Base-by-base conservation (phyloP, 2,888 invertebrate genomes). In the Hemithea aestivaria region DNA sequence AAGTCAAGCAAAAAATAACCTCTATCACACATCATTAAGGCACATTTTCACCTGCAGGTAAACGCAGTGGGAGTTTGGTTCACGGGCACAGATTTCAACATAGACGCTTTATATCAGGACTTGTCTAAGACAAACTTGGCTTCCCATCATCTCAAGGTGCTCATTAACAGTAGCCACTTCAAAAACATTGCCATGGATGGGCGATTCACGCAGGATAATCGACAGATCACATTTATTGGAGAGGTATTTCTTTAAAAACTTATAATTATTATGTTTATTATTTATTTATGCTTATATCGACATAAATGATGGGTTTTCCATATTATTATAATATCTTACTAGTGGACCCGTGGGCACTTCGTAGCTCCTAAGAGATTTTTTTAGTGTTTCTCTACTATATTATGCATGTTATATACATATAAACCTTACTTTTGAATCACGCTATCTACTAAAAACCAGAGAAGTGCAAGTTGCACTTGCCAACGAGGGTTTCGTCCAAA, bases 31-130 rank as follows among this genome's bases (percentile, higher is more conserved):
- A 5, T 22, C 22, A n/a, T 22, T 22, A 22, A 22, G 10, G 16
- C 5, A 16, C 16, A 28, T 9, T 7, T 29, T 21, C 8, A 1
- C 9, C 31, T 16, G 20, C 55, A 93, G 93, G 81, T 94, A 12
- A 91, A 93, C 55, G 87, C 94, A 23, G 87, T 88, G 16, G 94
- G 93, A 0, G 89, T 92, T 0, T 95, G 95, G 95, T 95, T 95
- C 66, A 94, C 93, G 27, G 94, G 94, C 1, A 90, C 92, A 47
- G 92, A 90, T 47, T 87, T 93, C 47, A 90, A 90, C 26, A 82
- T 92, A 1, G 90, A 90, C 48, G 95, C 94, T 0, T 84, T 91
- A 1, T 95, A 95, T 66, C 91, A 91, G 51, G 94, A 95, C 67
- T 90, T 90, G 55, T 94, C 94, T 0, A 90, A 91, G 2, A 82